phyloP scores from a whole-genome alignment of 2,797 vertebrate genomes.

The Lacerta viridis region DNA sequence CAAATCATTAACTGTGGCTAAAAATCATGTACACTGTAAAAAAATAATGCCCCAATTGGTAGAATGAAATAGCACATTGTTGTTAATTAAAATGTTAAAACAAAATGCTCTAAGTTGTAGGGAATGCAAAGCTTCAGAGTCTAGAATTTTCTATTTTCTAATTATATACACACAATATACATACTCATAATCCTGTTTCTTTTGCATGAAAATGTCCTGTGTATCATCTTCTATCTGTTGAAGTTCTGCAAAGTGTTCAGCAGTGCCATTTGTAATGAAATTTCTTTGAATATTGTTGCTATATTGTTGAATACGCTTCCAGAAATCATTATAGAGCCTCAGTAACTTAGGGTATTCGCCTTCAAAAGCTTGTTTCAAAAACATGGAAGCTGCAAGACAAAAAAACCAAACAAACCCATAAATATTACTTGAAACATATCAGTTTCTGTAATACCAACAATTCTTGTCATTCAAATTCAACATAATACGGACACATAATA shows the following conservation, averaged over 20 bases:
- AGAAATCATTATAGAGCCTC: conserved; percentile 95
- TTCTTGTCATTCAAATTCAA: conserved; percentile 24
- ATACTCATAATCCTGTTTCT: conserved; percentile 91
- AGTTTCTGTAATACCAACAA: conserved; percentile 7
- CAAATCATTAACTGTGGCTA: not conserved
- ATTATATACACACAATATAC: conserved; percentile 62
- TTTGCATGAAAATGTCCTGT: conserved; percentile 89
- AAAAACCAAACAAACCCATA: conserved; percentile 53
- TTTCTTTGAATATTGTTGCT: conserved; percentile 89
- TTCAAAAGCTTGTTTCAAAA: conserved; percentile 96
- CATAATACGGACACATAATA: not conserved
- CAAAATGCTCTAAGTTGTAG: not conserved
- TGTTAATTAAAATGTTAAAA: not conserved
- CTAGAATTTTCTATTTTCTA: conserved; percentile 34
- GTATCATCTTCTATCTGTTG: conserved; percentile 83
- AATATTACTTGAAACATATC: conserved; percentile 10
- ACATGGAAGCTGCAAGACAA: conserved; percentile 87
- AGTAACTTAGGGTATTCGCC: conserved; percentile 96
- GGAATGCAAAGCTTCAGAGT: not conserved
- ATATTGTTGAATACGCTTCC: conserved; percentile 96
- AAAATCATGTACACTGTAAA: not conserved
- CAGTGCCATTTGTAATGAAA: conserved; percentile 78
- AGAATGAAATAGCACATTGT: not conserved
- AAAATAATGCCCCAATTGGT: not conserved
- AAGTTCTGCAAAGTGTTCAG: conserved; percentile 85